Base-by-base conservation (phyloP, 2,797 vertebrate genomes). In the Natrix natrix region DNA sequence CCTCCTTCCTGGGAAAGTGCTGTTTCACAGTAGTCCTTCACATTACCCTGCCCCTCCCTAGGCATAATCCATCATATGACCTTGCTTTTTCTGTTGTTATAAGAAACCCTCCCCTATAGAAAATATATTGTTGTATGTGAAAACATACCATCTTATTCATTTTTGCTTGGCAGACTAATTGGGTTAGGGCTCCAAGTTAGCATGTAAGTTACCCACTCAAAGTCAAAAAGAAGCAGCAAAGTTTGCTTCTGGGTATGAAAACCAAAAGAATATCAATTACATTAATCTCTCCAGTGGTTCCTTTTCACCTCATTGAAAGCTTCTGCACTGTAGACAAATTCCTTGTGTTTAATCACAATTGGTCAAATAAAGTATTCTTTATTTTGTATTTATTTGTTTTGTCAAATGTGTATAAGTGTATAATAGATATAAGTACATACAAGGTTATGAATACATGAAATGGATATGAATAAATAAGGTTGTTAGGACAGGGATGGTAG, bases 61-160 rank as follows among this genome's bases (percentile, higher is more conserved):
- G 66, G n/a, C 14, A 7, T 32, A 69, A 32, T 69, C 66, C n/a
- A 69, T 69, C 16, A 32, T 69, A 69, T 17, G 66, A 69, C 66
- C 17, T 16, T 32, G 37, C 87, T 63, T 12, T 55, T 91, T 26
- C 22, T 54, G 63, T 91, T 61, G 1, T 78, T 61, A 90, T 90
- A 92, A 83, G 91, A 91, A n/a, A 54, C 94, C 83, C 93, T 96
- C 92, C 14, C 3, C n/a, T 90, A 88, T 90, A 93, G 1, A 43
- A 78, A 0, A 96, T 95, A 95, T 93, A 94, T 0, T 93, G 94
- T 96, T 93, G 54, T 57, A 94, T 90, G 61, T 48, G 91, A 92
- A 74, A 0, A 0, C 78, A 74, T 26, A 6, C 57, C 54, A 48
- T 54, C 0, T 1, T 74, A 22, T 28, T 69, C 63, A 20, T 86